These are phyloP conservation scores for Neoseiulus cucumeris DNA, from an alignment of 1,140 invertebrate species.

Conservation along the genomic window DNA sequence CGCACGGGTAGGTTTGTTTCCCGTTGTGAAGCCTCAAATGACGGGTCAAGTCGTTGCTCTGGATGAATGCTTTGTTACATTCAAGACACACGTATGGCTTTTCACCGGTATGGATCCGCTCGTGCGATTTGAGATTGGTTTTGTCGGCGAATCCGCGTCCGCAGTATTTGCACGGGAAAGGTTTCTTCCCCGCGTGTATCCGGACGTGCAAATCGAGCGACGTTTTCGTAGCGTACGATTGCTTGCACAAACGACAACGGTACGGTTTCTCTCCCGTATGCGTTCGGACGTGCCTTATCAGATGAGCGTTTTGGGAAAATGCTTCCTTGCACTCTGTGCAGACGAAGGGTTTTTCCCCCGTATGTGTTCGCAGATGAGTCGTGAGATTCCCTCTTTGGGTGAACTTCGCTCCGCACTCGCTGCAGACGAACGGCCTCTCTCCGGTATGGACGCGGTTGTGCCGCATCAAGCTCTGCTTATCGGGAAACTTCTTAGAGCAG, in stretches of 20 bases:
- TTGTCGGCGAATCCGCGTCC: slow-evolving; percentile 27
- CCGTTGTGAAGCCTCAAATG: slow-evolving; percentile 27
- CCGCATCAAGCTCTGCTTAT: slow-evolving; percentile 32
- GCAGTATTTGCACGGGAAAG: slow-evolving; percentile 30
- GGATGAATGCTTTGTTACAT: slow-evolving; percentile 19
- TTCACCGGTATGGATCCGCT: slow-evolving; percentile 21
- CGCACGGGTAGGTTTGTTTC: slow-evolving; percentile 31
- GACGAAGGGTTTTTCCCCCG: not conserved
- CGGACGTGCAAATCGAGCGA: slow-evolving; percentile 39
- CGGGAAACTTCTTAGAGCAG: too few relatives aligned
- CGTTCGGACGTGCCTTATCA: slow-evolving; percentile 24
- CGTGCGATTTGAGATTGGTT: slow-evolving; percentile 26
- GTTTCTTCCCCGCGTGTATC: slow-evolving; percentile 27
- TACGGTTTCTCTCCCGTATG: slow-evolving; percentile 51
- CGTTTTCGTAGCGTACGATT: slow-evolving; percentile 33
- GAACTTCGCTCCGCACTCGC: slow-evolving; percentile 18
- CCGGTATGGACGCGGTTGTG: slow-evolving; percentile 22
- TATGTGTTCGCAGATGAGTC: not conserved
- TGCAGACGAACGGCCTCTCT: slow-evolving; percentile 21
- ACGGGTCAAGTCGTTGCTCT: slow-evolving; percentile 24
- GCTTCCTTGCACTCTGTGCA: not conserved
- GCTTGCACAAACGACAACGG: slow-evolving; percentile 41
- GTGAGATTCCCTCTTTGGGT: slow-evolving; percentile 25
- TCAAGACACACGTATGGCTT: slow-evolving; percentile 21
- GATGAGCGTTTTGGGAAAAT: not conserved